These are phyloP conservation scores for Drosophila leontia DNA, from an alignment of 1,140 invertebrate species.

Conservation along the genomic window DNA sequence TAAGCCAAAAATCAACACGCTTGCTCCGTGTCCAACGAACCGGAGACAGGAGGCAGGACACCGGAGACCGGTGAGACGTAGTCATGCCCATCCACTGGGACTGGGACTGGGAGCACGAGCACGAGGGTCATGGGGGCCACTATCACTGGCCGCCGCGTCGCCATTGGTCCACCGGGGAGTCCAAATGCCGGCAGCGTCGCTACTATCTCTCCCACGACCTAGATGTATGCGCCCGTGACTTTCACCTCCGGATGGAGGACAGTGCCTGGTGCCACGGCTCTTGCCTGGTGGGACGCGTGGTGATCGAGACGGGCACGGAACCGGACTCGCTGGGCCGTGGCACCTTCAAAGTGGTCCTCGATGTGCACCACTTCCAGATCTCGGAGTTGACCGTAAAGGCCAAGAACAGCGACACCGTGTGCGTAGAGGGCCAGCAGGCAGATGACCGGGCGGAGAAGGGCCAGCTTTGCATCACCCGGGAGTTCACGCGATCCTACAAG, in stretches of 20 bases:
- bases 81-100: conserved; percentile 80
- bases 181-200: conserved; percentile 72
- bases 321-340: conserved; percentile 71
- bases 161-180: conserved; percentile 69
- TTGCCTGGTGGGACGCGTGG: conserved; percentile 71
- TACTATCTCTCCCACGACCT: conserved; percentile 70
- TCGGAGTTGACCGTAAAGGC: conserved; percentile 74
- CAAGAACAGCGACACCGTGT: conserved; percentile 74
- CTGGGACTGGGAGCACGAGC: conserved; percentile 77
- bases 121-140: conserved; percentile 52
- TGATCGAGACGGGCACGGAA: conserved; percentile 75
- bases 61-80: conserved; percentile 2
- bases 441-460: conserved; percentile 73
- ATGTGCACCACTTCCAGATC: conserved; percentile 79
- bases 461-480: conserved; percentile 73
- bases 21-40: conserved; percentile 80
- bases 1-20: conserved; percentile 79
- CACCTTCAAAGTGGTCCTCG: conserved; percentile 78
- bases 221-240: conserved; percentile 75
- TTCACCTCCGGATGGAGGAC: conserved; percentile 70
- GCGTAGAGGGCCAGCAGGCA: conserved; percentile 72
- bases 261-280: conserved; percentile 80
- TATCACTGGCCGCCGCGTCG: conserved; percentile 64
- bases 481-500: conserved; percentile 77
- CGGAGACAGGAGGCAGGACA: conserved; percentile 9